A percentile compares a stretch with the other conserved stretches of the same genome.
phyloP scores from a whole-genome alignment of 2,888 invertebrate genomes.

The Teinopalpus imperialis region DNA sequence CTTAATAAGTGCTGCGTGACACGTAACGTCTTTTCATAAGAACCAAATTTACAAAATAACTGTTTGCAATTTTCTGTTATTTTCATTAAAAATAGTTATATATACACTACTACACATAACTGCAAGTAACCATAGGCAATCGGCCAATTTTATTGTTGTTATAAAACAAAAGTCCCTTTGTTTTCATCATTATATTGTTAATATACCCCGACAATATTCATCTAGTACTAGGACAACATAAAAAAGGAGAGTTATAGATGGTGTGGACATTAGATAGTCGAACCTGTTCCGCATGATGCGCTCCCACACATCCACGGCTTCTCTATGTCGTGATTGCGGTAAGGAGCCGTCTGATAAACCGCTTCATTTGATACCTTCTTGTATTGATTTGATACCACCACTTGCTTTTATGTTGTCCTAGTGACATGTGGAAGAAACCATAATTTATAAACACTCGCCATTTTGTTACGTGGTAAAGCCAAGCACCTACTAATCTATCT shows the following conservation, averaged over 20 bases:
- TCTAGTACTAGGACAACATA: constrained; percentile 45
- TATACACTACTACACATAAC: no score
- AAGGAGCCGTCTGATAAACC: constrained; percentile 64
- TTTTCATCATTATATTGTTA: not conserved
- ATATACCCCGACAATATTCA: not conserved
- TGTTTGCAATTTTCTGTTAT: constrained; percentile 9
- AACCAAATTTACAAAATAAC: constrained; percentile 11
- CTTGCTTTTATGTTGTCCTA: constrained; percentile 33
- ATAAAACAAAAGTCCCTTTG: constrained; percentile 15
- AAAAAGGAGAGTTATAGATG: constrained; percentile 44
- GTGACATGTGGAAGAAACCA: constrained; percentile 27
- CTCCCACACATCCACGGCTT: constrained; percentile 76
- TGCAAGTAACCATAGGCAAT: no score
- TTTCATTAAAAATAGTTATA: constrained; percentile 6
- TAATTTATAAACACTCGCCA: no score
- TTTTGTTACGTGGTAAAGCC: no score
- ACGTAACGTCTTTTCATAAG: constrained; percentile 22
- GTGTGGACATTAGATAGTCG: constrained; percentile 50
- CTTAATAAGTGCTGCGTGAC: constrained; percentile 43
- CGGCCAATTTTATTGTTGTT: constrained; percentile 13
- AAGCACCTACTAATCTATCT: no score
- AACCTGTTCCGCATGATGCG: constrained; percentile 63
- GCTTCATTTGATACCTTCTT: constrained; percentile 67
- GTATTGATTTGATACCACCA: constrained; percentile 21
- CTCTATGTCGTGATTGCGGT: constrained; percentile 63